Base-by-base conservation (phyloP, 2,888 invertebrate species). In the Lydus trimaculatus region DNA sequence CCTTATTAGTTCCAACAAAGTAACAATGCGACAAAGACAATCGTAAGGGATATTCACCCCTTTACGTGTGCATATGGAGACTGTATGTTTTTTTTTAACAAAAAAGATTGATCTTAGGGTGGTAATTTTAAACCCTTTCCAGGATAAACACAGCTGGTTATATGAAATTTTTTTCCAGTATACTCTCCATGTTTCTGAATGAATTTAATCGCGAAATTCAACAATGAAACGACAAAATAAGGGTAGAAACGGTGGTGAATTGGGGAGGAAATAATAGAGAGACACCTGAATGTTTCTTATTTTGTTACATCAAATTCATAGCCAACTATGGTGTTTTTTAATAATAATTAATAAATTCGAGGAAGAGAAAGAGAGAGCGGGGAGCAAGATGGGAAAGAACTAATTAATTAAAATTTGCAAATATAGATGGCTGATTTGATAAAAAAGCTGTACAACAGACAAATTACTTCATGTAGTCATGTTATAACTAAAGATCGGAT, bases 91-190 rank as follows among this genome's bases (percentile, higher is more conserved):
- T 28, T 28, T 28, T 28, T 4, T 28, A 28, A 28, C 28, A 31
- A 9, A 75, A 77, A 79, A 78, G 74, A 64, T 58, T 36, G 58
- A 64, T 48, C 48, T 48, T 71, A 17, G 77, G 74, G 70, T 65
- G 72, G 79, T 78, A 79, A 79, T 73, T 78, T 78, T 74, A 79
- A 77, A 77, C 78, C 78, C 77, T 79, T 79, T 78, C 73, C 73
- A 72, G 65, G 72, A 70, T 78, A 79, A 79, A 79, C 76, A 79
- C 79, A 79, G 79, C 79, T 79, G 79, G 48, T n/a, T n/a, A n/a
- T n/a, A n/a, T n/a, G n/a, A n/a, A n/a, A 2, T 20, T 48, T 20
- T 20, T 9, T 20, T 48, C n/a, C n/a, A n/a, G n/a, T n/a, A n/a
- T n/a, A n/a, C n/a, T n/a, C n/a, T n/a, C 6, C 1, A 17, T 48